Evolutionary conservation across 2,113 vertebrate genomes (phyloP).

Genomic region (Chiloscyllium plagiosum): DNA sequence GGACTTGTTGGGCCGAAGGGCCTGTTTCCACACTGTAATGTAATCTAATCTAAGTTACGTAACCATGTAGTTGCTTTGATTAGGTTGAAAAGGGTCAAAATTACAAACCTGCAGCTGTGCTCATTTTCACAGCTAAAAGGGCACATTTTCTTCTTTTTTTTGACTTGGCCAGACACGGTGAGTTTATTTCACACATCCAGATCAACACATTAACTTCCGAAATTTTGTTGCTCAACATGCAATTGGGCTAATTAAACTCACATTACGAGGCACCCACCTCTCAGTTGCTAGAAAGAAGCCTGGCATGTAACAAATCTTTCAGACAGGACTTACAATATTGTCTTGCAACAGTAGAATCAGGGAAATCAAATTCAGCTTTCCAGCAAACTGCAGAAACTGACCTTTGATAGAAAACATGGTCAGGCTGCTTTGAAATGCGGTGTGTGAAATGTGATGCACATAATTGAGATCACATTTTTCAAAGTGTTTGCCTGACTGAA

Average conservation of each 20-base stretch:
- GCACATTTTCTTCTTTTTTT: background rate
- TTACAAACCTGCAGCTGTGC: background rate
- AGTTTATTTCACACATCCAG: background rate
- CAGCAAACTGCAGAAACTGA: background rate
- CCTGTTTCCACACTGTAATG: too few species aligned
- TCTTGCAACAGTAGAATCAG: background rate
- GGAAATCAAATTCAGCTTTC: conserved; percentile 27
- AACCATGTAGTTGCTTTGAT: background rate
- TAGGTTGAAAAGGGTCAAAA: background rate
- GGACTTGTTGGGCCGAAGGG: too few species aligned
- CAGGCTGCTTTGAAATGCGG: background rate
- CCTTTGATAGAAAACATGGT: background rate
- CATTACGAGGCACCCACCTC: background rate
- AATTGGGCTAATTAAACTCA: background rate
- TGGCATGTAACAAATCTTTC: background rate
- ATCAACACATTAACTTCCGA: background rate
- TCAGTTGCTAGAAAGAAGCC: background rate
- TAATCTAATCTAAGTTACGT: too few species aligned
- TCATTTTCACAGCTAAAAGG: background rate
- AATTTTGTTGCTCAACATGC: background rate
- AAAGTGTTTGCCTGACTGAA: background rate
- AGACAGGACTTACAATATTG: background rate
- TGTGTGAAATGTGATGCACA: background rate
- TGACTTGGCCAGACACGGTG: background rate
- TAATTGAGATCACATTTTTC: conserved; percentile 35